These are phyloP conservation scores for Emydura subglobosa DNA, from an alignment of 2,113 vertebrate genomes.

Conservation along the genomic window DNA sequence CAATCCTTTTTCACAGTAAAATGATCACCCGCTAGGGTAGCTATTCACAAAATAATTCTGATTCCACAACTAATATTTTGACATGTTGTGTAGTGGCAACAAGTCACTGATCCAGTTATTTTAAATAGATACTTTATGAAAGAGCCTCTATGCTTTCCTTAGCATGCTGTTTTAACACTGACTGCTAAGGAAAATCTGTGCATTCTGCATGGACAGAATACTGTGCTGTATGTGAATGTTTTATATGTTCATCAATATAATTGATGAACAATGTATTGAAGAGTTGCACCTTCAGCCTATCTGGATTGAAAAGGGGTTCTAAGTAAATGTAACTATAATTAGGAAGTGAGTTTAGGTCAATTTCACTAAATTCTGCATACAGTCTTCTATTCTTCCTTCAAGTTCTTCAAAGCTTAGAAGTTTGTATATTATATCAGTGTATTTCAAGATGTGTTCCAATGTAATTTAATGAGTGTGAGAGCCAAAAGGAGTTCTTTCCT, in stretches of 20 bases:
- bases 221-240: constrained; percentile 12
- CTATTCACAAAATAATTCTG: neutral
- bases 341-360: neutral
- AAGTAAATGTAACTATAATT: neutral
- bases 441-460: neutral
- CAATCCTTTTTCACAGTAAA: neutral
- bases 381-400: neutral
- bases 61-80: constrained; percentile 7
- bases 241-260: constrained; percentile 14
- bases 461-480: neutral
- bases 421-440: rapidly evolving
- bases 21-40: neutral
- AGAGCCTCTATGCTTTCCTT: constrained; percentile 17
- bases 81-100: constrained; percentile 19
- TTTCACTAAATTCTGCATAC: neutral
- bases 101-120: neutral
- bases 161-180: constrained; percentile 33
- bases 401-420: neutral
- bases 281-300: neutral
- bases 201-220: neutral
- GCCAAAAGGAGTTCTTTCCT: neutral
- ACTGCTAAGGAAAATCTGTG: constrained; percentile 10
- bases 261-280: neutral
- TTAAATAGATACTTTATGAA: neutral
- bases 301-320: neutral